Evolutionary conservation across 2,113 vertebrate genomes (phyloP).

Genomic region (Ptilonorhynchus violaceus): DNA sequence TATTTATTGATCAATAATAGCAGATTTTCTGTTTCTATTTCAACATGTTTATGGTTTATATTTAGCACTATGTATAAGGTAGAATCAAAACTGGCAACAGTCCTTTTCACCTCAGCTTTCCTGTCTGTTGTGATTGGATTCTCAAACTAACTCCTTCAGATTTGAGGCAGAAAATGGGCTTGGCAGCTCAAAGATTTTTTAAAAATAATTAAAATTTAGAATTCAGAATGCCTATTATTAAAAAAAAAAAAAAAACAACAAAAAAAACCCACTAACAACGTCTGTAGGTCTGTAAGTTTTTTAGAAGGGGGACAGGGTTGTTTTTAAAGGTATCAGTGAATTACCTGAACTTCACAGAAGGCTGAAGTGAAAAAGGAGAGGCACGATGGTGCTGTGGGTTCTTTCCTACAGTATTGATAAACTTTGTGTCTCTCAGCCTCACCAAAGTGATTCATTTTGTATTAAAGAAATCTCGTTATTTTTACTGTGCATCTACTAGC

Average conservation of each 20-base stretch:
- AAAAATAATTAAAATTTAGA: neutral
- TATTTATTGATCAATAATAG: accelerated
- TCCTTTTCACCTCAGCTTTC: neutral
- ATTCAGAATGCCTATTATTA: neutral
- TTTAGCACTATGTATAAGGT: neutral
- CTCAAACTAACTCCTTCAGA: neutral
- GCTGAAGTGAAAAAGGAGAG: accelerated
- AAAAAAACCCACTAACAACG: no score
- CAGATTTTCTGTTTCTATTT: neutral
- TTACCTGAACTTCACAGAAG: accelerated
- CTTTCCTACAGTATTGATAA: accelerated
- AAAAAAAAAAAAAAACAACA: neutral
- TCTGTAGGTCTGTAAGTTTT: accelerated
- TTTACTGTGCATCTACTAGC: accelerated
- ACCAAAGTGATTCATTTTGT: accelerated
- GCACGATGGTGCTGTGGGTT: accelerated
- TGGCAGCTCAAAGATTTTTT: neutral
- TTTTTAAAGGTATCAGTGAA: accelerated
- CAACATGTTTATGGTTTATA: accelerated
- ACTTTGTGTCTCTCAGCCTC: accelerated
- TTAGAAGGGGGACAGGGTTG: accelerated
- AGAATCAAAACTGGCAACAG: neutral
- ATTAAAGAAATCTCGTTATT: accelerated
- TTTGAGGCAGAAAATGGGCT: neutral
- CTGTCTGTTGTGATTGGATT: accelerated